A percentile compares a stretch with the other conserved stretches of the same genome.
Evolutionary conservation across 30 jellyfish, hydroid and myxozoan species (phyloP).

Genomic region (Chrysaora quinquecirrha): DNA sequence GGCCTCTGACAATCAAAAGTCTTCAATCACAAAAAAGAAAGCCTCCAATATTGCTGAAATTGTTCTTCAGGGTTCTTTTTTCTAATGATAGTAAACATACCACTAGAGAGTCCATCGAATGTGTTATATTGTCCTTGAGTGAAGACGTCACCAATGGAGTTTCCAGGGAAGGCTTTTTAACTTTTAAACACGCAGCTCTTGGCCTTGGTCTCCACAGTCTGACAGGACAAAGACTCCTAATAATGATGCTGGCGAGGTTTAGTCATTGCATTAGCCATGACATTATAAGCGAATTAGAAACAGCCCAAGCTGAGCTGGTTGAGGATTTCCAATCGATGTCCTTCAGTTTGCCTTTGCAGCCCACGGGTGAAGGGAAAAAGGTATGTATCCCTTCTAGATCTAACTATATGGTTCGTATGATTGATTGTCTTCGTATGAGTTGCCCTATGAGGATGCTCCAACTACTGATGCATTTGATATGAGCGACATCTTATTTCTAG

Average conservation of each 20-base stretch:
- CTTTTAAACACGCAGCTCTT: neutral
- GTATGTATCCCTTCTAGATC: neutral
- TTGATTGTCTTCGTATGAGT: neutral
- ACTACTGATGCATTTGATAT: neutral
- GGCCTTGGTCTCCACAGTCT: slow-evolving; percentile 19
- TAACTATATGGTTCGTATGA: too few relatives aligned
- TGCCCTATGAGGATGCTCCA: neutral
- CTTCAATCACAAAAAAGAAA: neutral
- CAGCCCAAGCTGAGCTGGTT: slow-evolving; percentile 13
- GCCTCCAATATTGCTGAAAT: neutral
- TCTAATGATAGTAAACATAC: neutral
- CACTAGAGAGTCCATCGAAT: neutral
- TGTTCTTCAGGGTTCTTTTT: neutral
- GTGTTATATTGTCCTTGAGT: neutral
- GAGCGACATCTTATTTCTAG: neutral
- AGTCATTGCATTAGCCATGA: neutral
- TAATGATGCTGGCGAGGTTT: neutral
- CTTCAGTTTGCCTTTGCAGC: neutral
- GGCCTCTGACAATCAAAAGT: neutral
- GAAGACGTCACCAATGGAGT: neutral
- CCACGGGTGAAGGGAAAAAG: neutral
- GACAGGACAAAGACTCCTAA: neutral
- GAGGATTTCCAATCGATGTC: neutral
- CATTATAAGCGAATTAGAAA: neutral
- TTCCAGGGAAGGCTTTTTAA: neutral